Base-by-base conservation (phyloP, 2,113 vertebrate genomes). In the Dermatemys mawii region DNA sequence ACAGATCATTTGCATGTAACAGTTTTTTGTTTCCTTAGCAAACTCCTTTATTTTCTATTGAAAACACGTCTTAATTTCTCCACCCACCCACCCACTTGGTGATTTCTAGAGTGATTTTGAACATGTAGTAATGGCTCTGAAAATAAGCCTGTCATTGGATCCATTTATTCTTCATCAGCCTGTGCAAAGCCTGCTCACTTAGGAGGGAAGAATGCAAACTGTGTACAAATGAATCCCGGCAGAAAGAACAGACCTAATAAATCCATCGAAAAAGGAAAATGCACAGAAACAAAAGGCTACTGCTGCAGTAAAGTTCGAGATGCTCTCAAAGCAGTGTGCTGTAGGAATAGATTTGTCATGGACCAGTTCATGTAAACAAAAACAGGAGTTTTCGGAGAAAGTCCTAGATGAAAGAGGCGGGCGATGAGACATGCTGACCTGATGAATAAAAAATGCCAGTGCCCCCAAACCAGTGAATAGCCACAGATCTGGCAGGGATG, bases 61-160 rank as follows among this genome's bases (percentile, higher is more conserved):
- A 85, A 90, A 95, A 91, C 75, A 17, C 46, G 83, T 95, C 88
- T 84, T 53, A 81, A 2, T 92, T 92, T 50, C 82, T n/a, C 60
- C 35, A 54, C 53, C 96, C 51, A 41, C 9, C 35, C n/a, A n/a
- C 14, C 80, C 44, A 48, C 85, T 88, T 48, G 27, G 9, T 76
- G 19, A 51, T 51, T 94, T 81, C 92, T 95, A 84, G 60, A 70
- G 32, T 1, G 32, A 84, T 67, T 95, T 90, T 29, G 88, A 63
- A 51, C 84, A 81, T 91, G 92, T 92, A 88, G 63, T 93, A 94
- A 93, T 96, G 81, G 63, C 83, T 91, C 88, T 89, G 91, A 87
- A 93, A 93, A 95, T 49, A 84, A 92, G 55, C 54, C 54, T 92
- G 86, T 88, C 26, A 3, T 67, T 91, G 7, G 22, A 55, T 90